Evolutionary conservation across 2,113 vertebrate species (phyloP).

Genomic region (Polypterus bichir): DNA sequence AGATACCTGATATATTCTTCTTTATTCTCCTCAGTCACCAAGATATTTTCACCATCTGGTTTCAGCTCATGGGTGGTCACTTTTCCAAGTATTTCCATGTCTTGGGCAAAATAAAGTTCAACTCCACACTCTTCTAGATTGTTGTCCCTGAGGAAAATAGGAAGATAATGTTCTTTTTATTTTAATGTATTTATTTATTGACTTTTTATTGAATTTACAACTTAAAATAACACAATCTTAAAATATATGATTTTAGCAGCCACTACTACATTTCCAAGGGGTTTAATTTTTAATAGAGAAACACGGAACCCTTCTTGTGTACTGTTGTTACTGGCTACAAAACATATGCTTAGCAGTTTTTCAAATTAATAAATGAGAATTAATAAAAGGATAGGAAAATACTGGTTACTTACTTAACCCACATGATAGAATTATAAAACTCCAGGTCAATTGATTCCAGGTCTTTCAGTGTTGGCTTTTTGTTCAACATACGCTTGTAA

Average conservation of each 20-base stretch:
- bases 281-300: too few relatives aligned
- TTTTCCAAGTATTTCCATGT: conserved; percentile 97
- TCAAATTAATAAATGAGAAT: too few relatives aligned
- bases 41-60: conserved; percentile 79
- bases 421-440: conserved; percentile 95
- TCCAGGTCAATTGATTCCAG: conserved; percentile 95
- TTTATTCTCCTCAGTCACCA: conserved; percentile 90
- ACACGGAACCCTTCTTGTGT: too few relatives aligned
- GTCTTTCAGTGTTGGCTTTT: conserved; percentile 90
- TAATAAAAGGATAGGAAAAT: fast-evolving
- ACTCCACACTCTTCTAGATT: conserved; percentile 85
- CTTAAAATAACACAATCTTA: too few relatives aligned
- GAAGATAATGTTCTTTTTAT: too few relatives aligned
- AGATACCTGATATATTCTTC: conserved; percentile 91
- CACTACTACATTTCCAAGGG: too few relatives aligned
- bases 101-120: conserved; percentile 93
- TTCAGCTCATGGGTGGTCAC: conserved; percentile 92
- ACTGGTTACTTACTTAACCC: conserved; percentile 80
- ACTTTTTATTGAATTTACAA: too few relatives aligned
- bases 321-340: too few relatives aligned
- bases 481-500: conserved; percentile 97
- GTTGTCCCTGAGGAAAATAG: conserved; percentile 63
- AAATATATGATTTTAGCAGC: too few relatives aligned
- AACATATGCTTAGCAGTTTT: too few relatives aligned
- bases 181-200: too few relatives aligned